Evolutionary conservation across 2,888 invertebrate species (phyloP).

Genomic region (Pteria penguin): DNA sequence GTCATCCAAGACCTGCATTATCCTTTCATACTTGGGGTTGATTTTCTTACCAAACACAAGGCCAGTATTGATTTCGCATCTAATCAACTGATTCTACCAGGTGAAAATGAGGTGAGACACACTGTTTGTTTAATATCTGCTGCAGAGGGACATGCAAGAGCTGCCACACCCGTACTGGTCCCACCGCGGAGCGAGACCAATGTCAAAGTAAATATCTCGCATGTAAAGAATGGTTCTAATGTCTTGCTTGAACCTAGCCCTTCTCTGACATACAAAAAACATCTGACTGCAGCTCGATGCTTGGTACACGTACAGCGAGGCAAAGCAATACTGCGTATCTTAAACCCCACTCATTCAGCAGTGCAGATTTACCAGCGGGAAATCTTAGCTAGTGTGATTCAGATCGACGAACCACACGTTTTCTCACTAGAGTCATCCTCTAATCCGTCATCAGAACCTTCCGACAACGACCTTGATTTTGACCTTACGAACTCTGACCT

Average conservation of each 20-base stretch:
- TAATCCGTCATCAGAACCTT: background rate
- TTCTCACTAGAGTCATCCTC: background rate
- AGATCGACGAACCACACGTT: background rate
- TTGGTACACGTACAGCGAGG: conserved; percentile 11
- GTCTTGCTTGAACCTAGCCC: conserved; percentile 12
- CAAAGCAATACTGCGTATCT: conserved; percentile 2
- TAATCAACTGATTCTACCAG: background rate
- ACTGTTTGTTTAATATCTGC: conserved; percentile 1
- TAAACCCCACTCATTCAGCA: conserved; percentile 15
- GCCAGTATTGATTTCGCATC: conserved; percentile 11
- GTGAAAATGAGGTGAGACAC: background rate
- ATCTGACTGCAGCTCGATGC: conserved; percentile 12
- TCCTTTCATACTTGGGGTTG: conserved; percentile 28
- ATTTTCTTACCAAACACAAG: conserved; percentile 20
- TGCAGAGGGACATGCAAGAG: background rate
- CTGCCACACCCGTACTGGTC: background rate
- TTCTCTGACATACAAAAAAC: background rate
- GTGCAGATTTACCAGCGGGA: conserved; percentile 1
- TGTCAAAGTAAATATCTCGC: conserved; percentile 8
- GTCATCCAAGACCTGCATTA: conserved; percentile 13
- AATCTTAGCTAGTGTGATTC: conserved; percentile 3
- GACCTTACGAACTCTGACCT: conserved; percentile 23
- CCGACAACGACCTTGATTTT: conserved; percentile 2
- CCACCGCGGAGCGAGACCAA: conserved; percentile 7
- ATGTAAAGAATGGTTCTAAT: background rate